Evolutionary conservation across 2,113 vertebrate species (phyloP), one percentile per base, ranked within the genome.

Genomic region (Gymnarchus niloticus): DNA sequence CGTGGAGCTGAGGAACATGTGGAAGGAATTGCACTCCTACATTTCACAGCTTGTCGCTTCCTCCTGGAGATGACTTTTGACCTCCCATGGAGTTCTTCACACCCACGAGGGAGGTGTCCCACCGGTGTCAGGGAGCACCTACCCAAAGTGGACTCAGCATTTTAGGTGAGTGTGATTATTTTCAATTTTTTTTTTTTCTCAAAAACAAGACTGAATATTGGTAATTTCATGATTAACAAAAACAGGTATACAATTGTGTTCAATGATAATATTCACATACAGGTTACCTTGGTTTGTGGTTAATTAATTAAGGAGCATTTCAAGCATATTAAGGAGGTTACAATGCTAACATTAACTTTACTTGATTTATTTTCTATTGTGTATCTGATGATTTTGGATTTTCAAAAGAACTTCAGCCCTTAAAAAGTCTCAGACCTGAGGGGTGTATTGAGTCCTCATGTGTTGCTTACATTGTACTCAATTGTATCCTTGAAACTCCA

Each of bases 41-140:
- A 94, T 97, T 98, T 99, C 98, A 96, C 97, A 98, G 97, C 97
- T 97, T 98, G 97, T 97, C 96, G 96, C 97, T 99, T 99, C 98
- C 98, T 98, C 94, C 94, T 92, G 93, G 92, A 94, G 91, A 93
- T 94, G 95, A 97, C 96, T 96, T 95, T 93, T 98, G 96, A 97
- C 97, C 97, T 95, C 95, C 95, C 91, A 44, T 28, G 93, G 95
- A 95, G 96, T 95, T 95, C 94, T 95, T 92, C 94, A 96, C 95
- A 94, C 96, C 94, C 95, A 93, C 91, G 95, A 94, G 94, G 95
- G 96, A 96, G 96, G 96, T 95, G 95, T 96, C 96, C 96, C 94
- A 96, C 94, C 92, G 93, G 93, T 96, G 92, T 83, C 90, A 88
- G 94, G 91, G 92, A 94, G 94, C 91, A 92, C 91, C 93, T 90